These are phyloP conservation scores for Lutjanus campechanus DNA, from an alignment of 2,797 vertebrate species.

Conservation along the genomic window DNA sequence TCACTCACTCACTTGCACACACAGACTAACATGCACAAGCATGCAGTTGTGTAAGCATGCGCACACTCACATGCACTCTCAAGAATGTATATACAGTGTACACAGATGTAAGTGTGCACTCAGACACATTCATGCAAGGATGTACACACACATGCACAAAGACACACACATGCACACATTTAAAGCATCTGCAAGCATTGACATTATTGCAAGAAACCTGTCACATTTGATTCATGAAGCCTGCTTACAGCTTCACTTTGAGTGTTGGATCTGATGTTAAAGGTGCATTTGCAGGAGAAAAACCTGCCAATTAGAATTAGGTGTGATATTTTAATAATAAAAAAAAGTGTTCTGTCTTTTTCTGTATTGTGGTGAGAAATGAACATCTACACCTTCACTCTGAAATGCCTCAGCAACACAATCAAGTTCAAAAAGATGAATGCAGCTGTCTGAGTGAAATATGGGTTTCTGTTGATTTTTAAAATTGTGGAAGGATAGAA, in stretches of 20 bases:
- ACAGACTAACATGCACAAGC: neutral
- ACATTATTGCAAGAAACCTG: conserved; percentile 29
- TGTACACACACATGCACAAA: neutral
- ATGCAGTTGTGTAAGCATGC: conserved; percentile 20
- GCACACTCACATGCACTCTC: neutral
- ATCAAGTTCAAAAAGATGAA: neutral
- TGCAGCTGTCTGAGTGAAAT: neutral
- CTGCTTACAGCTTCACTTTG: conserved; percentile 25
- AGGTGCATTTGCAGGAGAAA: conserved; percentile 6
- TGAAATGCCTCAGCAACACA: conserved; percentile 6
- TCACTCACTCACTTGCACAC: conserved; percentile 49
- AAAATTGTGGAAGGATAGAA: neutral
- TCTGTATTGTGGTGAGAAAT: conserved; percentile 14
- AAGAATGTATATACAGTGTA: conserved; percentile 5
- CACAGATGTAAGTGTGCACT: conserved; percentile 16
- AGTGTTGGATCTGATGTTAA: conserved; percentile 28
- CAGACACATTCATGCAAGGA: neutral
- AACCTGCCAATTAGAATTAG: conserved; percentile 16
- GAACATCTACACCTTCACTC: neutral
- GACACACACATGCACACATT: neutral
- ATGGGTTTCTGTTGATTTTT: neutral
- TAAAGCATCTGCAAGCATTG: conserved; percentile 16
- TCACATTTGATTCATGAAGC: conserved; percentile 50
- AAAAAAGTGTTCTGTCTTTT: conserved; percentile 14
- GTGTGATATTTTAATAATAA: conserved; percentile 15